These are phyloP conservation scores for Psophia crepitans DNA, from an alignment of 2,113 vertebrate species.

Conservation along the genomic window DNA sequence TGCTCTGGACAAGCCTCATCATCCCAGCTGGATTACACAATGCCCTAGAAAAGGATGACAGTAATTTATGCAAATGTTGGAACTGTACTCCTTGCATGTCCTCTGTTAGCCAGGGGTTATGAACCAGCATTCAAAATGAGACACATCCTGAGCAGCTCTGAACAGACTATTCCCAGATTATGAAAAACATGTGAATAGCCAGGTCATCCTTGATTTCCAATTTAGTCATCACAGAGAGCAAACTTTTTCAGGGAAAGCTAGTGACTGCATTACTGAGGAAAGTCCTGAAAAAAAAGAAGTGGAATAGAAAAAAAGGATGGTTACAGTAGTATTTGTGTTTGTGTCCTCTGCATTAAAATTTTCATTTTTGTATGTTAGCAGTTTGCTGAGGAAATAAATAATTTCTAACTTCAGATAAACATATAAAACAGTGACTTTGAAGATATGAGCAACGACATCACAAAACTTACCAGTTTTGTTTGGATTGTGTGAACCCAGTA, in stretches of 20 bases:
- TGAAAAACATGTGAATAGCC: slow-evolving; percentile 26
- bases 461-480: not conserved
- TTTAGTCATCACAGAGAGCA: not conserved
- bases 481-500: not conserved
- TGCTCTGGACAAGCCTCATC: not conserved
- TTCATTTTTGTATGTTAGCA: not conserved
- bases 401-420: not conserved
- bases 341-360: not conserved
- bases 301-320: not conserved
- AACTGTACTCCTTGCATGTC: not conserved
- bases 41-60: slow-evolving; percentile 30
- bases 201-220: not conserved
- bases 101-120: slow-evolving; percentile 36
- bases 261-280: not conserved
- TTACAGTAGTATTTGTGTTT: not conserved
- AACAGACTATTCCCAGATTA: slow-evolving; percentile 17
- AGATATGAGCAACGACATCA: not conserved
- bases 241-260: not conserved
- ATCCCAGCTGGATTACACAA: slow-evolving; percentile 47
- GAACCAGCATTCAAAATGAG: slow-evolving; percentile 33
- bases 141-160: slow-evolving; percentile 41
- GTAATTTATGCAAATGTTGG: slow-evolving; percentile 28
- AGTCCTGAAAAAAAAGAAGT: not conserved
- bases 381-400: not conserved
- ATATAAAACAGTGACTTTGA: not conserved